Evolutionary conservation across 2,113 vertebrate genomes (phyloP).

Genomic region (Tyrannus savana): DNA sequence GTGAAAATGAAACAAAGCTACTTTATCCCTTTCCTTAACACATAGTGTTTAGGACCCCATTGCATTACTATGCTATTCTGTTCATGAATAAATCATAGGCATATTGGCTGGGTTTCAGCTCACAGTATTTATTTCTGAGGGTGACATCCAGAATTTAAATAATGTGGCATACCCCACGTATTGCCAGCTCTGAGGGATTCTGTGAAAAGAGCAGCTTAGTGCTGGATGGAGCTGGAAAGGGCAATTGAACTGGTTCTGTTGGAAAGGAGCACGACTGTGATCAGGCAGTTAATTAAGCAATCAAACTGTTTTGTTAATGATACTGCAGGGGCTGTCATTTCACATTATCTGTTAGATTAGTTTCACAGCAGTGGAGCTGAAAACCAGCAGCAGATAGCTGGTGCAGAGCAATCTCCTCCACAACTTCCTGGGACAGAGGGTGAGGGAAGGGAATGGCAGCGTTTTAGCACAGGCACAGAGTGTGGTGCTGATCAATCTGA

Average conservation of each 20-base stretch:
- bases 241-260: neutral
- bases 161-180: neutral
- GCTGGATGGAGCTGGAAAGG: neutral
- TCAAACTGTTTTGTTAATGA: slow-evolving; percentile 7
- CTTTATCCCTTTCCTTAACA: neutral
- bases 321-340: neutral
- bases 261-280: neutral
- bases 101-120: neutral
- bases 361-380: neutral
- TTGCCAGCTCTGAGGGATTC: neutral
- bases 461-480: neutral
- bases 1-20: neutral
- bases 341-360: neutral
- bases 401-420: neutral
- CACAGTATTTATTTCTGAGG: neutral
- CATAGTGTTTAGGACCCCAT: neutral
- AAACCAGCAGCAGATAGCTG: neutral
- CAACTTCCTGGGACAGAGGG: neutral
- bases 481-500: neutral
- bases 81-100: neutral
- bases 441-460: neutral
- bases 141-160: neutral
- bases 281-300: slow-evolving; percentile 33
- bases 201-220: neutral
- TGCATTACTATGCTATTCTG: neutral